Evolutionary conservation across 2,113 vertebrate species (phyloP).

Genomic region (Scalopus aquaticus): DNA sequence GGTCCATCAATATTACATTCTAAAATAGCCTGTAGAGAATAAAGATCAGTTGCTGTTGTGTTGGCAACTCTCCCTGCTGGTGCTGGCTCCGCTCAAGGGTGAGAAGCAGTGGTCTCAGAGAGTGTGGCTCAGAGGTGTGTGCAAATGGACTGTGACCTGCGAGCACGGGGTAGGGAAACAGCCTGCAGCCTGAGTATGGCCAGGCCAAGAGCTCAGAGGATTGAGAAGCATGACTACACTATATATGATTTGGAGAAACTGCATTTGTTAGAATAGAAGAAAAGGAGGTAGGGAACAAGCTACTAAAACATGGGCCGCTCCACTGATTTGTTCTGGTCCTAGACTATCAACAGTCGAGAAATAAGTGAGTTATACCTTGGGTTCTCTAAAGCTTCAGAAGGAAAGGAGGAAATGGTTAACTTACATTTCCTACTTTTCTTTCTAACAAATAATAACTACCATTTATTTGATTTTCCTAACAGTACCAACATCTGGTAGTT

Average conservation of each 20-base stretch:
- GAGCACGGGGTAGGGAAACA: background rate
- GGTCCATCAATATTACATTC: background rate
- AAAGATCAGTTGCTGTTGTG: background rate
- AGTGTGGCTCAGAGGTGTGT: background rate
- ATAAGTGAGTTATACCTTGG: background rate
- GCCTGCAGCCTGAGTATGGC: rapidly evolving
- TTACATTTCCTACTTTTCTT: background rate
- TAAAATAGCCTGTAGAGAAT: background rate
- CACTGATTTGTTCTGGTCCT: background rate
- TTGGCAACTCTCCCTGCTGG: background rate
- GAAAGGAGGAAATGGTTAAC: background rate
- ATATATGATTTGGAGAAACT: background rate
- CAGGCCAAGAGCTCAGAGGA: background rate
- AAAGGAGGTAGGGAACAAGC: background rate
- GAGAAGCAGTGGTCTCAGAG: background rate
- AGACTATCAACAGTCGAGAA: background rate
- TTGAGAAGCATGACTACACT: rapidly evolving
- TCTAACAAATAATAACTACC: background rate
- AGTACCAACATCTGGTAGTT: background rate
- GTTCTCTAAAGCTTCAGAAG: background rate
- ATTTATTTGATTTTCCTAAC: background rate
- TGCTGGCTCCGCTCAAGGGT: background rate
- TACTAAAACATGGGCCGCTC: background rate
- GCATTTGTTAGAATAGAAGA: background rate
- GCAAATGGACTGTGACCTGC: rapidly evolving